A percentile compares a stretch with the other conserved stretches of the same genome.
Conservation (phyloP, 1,140 invertebrate genomes). For the Physella acuta region DNA sequence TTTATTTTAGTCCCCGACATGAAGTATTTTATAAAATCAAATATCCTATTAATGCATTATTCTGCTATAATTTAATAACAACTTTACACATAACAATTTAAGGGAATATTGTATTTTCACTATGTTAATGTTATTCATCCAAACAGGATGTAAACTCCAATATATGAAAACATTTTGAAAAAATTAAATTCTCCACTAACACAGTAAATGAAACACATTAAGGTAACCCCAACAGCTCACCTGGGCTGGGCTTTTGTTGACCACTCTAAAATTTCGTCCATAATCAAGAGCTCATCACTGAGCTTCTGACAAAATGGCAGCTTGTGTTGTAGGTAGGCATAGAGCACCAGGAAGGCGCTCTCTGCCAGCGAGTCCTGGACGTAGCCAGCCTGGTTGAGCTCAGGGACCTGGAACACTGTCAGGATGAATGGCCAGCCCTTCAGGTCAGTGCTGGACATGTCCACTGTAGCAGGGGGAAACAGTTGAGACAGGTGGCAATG, state of each 20-base stretch:
- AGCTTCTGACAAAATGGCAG: conserved; percentile 46
- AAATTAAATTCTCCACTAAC: too few relatives aligned
- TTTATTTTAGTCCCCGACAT: too few relatives aligned
- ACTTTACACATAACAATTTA: too few relatives aligned
- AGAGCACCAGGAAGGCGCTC: conserved; percentile 48
- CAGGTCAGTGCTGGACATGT: neutral
- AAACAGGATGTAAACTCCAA: too few relatives aligned
- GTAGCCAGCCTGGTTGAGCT: conserved; percentile 50
- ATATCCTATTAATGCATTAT: too few relatives aligned
- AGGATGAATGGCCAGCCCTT: conserved; percentile 48
- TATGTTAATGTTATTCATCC: too few relatives aligned
- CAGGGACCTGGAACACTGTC: conserved; percentile 50
- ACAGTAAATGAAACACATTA: neutral
- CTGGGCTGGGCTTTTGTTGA: conserved; percentile 46
- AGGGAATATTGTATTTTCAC: too few relatives aligned
- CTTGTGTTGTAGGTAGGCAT: conserved; percentile 46
- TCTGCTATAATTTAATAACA: too few relatives aligned
- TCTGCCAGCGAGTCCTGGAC: conserved; percentile 43
- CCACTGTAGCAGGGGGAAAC: neutral
- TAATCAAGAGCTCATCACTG: conserved; percentile 40
- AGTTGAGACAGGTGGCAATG: too few relatives aligned
- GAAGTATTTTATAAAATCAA: too few relatives aligned
- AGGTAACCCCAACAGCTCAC: conserved; percentile 41
- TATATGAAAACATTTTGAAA: too few relatives aligned
- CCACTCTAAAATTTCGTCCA: conserved; percentile 47